Evolutionary conservation across 2,113 vertebrate genomes (phyloP), one percentile per base, ranked within the genome.

Genomic region (Struthidea cinerea): DNA sequence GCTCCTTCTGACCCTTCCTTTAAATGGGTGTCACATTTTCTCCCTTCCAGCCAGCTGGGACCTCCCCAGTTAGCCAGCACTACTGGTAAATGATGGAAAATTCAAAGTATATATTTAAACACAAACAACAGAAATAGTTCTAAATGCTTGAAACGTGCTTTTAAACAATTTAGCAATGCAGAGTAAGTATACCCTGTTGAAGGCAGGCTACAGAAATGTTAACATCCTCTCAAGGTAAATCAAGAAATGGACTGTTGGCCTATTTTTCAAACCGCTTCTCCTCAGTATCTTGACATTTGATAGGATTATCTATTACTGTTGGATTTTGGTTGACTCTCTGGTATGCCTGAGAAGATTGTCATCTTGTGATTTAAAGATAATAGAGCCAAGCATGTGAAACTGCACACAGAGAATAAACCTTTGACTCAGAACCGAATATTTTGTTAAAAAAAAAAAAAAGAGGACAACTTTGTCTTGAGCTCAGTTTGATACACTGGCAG

Each of bases 331-430:
- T 91, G 95, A 96, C 92, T 97, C 94, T 97, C 93, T 97, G 95
- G 91, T 94, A 81, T 97, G 96, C 91, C 87, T 91, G 95, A 97
- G 94, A 97, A 98, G 97, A 97, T 82, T 96, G 92, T 95, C 96
- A 95, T 97, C 95, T 98, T 97, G 96, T 97, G 97, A 98, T 97
- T 98, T 97, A 97, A 97, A 97, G 96, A 97, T 97, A 98, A 98
- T 91, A 96, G 94, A 97, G 89, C 96, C 94, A 95, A 97, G 92
- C 96, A 96, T 88, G 89, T 96, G 96, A 97, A 97, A 97, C 93
- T 94, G 81, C 95, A 95, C 81, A 97, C 82, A 92, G 89, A 97
- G 96, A 97, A 94, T 94, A 96, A 96, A 97, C 96, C 95, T 96
- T 97, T 97, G 97, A 98, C 94, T 97, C 97, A 97, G 91, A 96